These are phyloP conservation scores for Progne subis DNA, from an alignment of 2,113 vertebrate genomes.

Conservation along the genomic window DNA sequence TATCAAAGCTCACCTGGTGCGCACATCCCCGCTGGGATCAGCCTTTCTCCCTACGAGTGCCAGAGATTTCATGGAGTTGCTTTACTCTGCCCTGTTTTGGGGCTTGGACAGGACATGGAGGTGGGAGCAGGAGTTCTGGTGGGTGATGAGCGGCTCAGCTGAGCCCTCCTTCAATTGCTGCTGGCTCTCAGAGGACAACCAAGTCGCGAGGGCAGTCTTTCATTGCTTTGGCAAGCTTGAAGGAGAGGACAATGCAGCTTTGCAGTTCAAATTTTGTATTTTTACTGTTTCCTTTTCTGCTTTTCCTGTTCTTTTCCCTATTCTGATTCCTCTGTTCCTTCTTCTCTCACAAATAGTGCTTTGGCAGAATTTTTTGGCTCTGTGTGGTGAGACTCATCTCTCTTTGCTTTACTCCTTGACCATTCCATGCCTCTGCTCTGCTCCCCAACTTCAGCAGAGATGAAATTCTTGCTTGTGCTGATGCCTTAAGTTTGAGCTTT, in stretches of 20 bases:
- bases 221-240: neutral
- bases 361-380: neutral
- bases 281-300: rapidly evolving
- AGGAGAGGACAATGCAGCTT: neutral
- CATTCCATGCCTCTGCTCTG: neutral
- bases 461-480: neutral
- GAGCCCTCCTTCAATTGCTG: rapidly evolving
- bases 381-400: rapidly evolving
- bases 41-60: neutral
- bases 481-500: too few species aligned
- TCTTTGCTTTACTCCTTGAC: neutral
- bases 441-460: neutral
- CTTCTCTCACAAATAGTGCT: rapidly evolving
- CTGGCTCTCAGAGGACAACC: rapidly evolving
- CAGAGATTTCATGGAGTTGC: neutral
- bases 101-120: rapidly evolving
- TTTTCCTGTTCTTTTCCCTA: neutral
- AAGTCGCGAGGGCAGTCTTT: neutral
- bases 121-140: neutral
- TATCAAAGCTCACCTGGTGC: rapidly evolving
- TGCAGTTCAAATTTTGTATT: neutral
- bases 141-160: too few species aligned
- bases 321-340: too few species aligned
- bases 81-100: neutral
- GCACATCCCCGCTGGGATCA: rapidly evolving